Evolutionary conservation across 2,797 vertebrate genomes (phyloP), one percentile per base, ranked within the genome.

Genomic region (Platyrinchus mystaceus): DNA sequence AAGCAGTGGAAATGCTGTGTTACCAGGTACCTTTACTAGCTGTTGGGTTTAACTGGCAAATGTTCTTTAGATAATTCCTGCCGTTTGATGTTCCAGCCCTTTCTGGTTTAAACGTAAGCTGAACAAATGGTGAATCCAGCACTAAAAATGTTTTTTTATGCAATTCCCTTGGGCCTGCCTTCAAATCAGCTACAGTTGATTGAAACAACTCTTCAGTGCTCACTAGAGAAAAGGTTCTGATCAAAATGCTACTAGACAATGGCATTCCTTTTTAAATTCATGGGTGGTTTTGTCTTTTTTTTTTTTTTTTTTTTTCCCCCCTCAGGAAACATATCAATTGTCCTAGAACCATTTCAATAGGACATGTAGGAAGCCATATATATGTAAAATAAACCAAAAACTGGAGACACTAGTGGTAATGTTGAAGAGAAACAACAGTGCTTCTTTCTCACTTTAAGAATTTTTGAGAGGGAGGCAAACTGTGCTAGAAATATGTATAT

Each of bases 91-190:
- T 92, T 91, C 50, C 67, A 83, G 34, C 9, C 32, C 58, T 76
- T 94, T 79, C 63, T 76, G 47, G 64, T 92, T 89, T 85, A 87
- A 49, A 69, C 28, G 52, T 60, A 80, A 89, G 67, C 53, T 95
- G 67, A 94, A 67, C 69, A 95, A 91, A 92, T 20, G 53, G 36
- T 46, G 49, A 91, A 78, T 47, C 46, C 49, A 74, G 28, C 26
- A 64, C n/a, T 36, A 52, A 20, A 76, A 90, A 81, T 13, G 7
- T n/a, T 22, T 24, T 88, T 95, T 80, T 30, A 53, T 27, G 56
- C 30, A 71, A 34, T 36, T 84, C 60, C 26, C 19, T 77, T 69
- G 27, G 19, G 26, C 16, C 39, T 87, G 46, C 44, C 34, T n/a
- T 56, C 69, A 89, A 66, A 52, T 22, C 37, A 95, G 32, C 49